Evolutionary conservation across 2,888 invertebrate species (phyloP), one percentile per base, ranked within the genome.

Genomic region (Coenonympha glycerion): DNA sequence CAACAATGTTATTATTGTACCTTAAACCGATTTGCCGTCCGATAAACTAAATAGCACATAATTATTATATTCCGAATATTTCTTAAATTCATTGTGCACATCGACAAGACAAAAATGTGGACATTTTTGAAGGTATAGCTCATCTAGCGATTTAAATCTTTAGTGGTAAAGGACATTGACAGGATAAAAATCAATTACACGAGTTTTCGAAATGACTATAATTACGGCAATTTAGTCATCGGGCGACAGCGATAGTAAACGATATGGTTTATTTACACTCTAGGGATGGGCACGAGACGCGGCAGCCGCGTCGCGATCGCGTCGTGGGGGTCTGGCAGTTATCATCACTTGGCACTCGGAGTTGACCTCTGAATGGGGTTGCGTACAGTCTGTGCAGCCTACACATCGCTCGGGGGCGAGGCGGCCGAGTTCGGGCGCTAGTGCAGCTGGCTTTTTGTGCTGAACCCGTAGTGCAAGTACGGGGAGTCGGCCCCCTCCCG

Each of bases 401-500:
- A 86, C 71, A 86, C 86, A 64, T 85, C 84, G 71, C 83, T 83
- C 30, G 84, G 79, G 8, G 84, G 74, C 73, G 84, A 80, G 74
- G 79, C 78, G 82, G 80, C 82, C 61, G 71, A 64, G 52, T 70
- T 73, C 59, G 78, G 76, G 69, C 78, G 87, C 76, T 86, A 87
- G 87, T 87, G 86, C 2, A 87, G 79, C 64, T 86, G 86, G 53
- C 82, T 85, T 57, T 87, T 87, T 24, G 83, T 83, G 68, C 89
- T 89, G 72, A 91, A 91, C 52, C 91, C 91, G 66, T 91, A 91
- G 76, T 89, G 89, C 49, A 90, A 77, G 69, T 90, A 89, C 34
- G 90, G 91, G n/a, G 90, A 90, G 49, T 88, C 89, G 4, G 89
- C 88, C 50, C 89, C 90, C 46, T 81, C 87, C 19, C 82, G 72